Percentiles rank a stretch among this genome's conserved stretches.
Conservation (phyloP, 35 echinoderm and acorn worm species). For the Holothuria glaberrima region DNA sequence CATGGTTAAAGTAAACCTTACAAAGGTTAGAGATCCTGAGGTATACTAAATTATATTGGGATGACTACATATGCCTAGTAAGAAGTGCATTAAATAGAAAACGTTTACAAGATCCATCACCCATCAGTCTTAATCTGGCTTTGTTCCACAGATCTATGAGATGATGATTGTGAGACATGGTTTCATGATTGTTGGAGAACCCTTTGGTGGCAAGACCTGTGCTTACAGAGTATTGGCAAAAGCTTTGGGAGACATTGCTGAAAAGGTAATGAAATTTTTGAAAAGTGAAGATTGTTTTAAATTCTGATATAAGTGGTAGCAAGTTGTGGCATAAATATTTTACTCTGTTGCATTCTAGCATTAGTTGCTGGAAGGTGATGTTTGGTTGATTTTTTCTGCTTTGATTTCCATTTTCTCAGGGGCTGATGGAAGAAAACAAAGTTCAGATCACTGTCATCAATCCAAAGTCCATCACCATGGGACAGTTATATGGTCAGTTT, state of each 20-base stretch:
- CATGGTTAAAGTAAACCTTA: no score
- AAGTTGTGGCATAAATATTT: background rate
- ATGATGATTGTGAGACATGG: slow-evolving; percentile 99
- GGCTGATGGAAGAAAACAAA: slow-evolving; percentile 97
- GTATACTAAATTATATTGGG: no score
- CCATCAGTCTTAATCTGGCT: no score
- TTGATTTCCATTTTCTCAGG: slow-evolving; percentile 56
- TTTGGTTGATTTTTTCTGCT: background rate
- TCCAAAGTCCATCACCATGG: slow-evolving; percentile 99
- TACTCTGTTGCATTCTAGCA: background rate
- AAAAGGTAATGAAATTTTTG: slow-evolving; percentile 70
- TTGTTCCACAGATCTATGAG: slow-evolving; percentile 75
- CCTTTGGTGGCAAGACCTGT: slow-evolving; percentile 96
- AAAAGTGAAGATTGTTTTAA: background rate
- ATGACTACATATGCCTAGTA: no score
- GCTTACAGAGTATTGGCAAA: slow-evolving; percentile 87
- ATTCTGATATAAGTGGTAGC: background rate
- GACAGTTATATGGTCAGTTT: slow-evolving; percentile 99
- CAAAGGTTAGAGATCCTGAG: no score
- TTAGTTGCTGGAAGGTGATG: background rate
- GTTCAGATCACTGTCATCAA: slow-evolving; percentile 98
- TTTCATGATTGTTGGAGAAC: slow-evolving; percentile 99
- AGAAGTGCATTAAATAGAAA: no score
- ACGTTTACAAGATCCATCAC: no score
- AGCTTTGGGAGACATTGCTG: slow-evolving; percentile 85